Percentiles rank a stretch among this genome's conserved stretches.
These are phyloP conservation scores for Catharus minimus DNA, from an alignment of 2,113 vertebrate genomes.

Conservation along the genomic window DNA sequence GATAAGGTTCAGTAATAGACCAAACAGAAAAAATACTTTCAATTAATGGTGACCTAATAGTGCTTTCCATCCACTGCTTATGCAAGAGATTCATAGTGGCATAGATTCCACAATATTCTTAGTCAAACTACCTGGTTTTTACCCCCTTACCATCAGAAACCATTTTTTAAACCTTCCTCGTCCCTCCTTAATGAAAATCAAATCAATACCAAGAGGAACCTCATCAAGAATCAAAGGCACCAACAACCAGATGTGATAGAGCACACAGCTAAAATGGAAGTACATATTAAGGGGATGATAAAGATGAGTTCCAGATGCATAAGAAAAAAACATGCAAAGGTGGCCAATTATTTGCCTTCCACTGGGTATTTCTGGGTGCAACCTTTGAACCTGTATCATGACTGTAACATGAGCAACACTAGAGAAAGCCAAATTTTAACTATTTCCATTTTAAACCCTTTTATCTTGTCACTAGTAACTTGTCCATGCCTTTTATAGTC, in stretches of 20 bases:
- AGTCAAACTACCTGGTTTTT: not conserved
- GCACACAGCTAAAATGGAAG: not conserved
- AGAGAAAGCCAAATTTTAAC: not conserved
- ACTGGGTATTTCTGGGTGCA: not conserved
- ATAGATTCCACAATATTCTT: not conserved
- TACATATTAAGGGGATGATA: not conserved
- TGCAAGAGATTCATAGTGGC: not conserved
- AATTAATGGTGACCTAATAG: not conserved
- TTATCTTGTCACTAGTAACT: not conserved
- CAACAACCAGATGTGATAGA: not conserved
- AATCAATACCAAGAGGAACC: not conserved
- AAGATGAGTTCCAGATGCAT: not conserved
- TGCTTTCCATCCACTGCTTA: not conserved
- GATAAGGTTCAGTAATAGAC: not conserved
- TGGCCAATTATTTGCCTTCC: not conserved
- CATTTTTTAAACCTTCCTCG: rapidly evolving
- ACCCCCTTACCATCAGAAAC: not conserved
- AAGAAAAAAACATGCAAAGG: not conserved
- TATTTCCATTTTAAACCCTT: not conserved
- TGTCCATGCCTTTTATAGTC: not conserved
- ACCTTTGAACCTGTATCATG: not conserved
- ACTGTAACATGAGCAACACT: not conserved
- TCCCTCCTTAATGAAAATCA: not conserved
- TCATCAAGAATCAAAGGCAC: not conserved
- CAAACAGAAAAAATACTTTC: not conserved